phyloP scores from a whole-genome alignment of 2,888 invertebrate species.

The Psococerastis gibbosa region DNA sequence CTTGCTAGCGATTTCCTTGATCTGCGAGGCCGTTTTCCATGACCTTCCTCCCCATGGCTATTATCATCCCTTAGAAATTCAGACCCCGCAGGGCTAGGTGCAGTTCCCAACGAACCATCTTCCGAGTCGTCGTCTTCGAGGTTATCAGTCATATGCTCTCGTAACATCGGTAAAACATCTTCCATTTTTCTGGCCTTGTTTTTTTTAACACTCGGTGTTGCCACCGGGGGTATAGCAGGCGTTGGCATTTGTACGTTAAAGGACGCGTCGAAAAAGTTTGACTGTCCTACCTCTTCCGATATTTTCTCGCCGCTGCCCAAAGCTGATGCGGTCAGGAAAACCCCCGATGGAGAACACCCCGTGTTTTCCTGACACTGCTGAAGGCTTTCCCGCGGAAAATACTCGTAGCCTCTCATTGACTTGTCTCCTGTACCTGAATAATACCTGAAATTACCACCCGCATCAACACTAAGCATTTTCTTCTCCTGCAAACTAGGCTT shows the following conservation, averaged over 20 bases:
- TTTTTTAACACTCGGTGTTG: not conserved
- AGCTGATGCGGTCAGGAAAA: constrained; percentile 14
- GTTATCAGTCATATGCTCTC: constrained; percentile 1
- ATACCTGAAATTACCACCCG: constrained; percentile 72
- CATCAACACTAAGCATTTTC: constrained; percentile 78
- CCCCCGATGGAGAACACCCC: constrained; percentile 14
- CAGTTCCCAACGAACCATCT: not conserved
- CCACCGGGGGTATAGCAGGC: not conserved
- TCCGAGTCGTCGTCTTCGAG: not conserved
- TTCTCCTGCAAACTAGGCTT: constrained; percentile 78
- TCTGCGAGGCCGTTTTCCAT: constrained; percentile 33
- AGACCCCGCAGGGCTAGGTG: not conserved
- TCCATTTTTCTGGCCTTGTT: not conserved
- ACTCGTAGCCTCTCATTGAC: constrained; percentile 56
- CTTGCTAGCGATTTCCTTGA: constrained; percentile 65
- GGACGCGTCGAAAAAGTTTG: constrained; percentile 3
- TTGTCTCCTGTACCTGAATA: constrained; percentile 74
- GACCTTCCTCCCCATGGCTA: constrained; percentile 23
- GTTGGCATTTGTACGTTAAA: not conserved
- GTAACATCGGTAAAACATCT: not conserved
- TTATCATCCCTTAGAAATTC: not conserved
- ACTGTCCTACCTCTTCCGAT: constrained; percentile 5
- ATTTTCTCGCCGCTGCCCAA: constrained; percentile 13
- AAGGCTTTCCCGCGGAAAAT: constrained; percentile 50
- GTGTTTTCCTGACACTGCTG: constrained; percentile 28